Conservation (phyloP, 2,888 invertebrate species). For the Troides helena region DNA sequence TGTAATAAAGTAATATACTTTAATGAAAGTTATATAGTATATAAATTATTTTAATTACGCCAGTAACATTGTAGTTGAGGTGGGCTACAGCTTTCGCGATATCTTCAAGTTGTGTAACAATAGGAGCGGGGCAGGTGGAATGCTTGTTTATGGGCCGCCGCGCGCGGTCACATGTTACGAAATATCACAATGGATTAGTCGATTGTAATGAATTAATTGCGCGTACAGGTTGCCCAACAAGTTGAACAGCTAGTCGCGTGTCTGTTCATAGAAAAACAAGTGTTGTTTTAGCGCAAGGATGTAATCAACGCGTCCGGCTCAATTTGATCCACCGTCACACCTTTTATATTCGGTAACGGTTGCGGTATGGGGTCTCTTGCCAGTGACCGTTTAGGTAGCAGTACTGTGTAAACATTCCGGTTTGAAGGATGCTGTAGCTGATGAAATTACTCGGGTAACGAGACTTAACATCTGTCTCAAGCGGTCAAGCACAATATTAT, state of each 20-base stretch:
- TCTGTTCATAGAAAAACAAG: slow-evolving; percentile 1
- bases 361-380: too few relatives aligned
- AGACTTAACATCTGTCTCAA: too few relatives aligned
- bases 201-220: slow-evolving; percentile 28
- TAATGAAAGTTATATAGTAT: not conserved
- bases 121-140: slow-evolving; percentile 31
- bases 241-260: slow-evolving; percentile 8
- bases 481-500: too few relatives aligned
- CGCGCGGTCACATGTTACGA: slow-evolving; percentile 26
- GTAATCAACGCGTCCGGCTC: not conserved
- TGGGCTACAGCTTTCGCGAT: slow-evolving; percentile 26
- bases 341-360: not conserved
- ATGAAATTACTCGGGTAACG: too few relatives aligned
- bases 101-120: slow-evolving; percentile 34
- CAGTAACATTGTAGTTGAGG: not conserved
- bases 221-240: slow-evolving; percentile 16
- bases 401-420: too few relatives aligned
- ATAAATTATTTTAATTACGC: not conserved
- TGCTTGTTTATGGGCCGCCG: slow-evolving; percentile 30
- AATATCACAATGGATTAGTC: slow-evolving; percentile 29
- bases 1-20: not conserved
- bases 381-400: too few relatives aligned
- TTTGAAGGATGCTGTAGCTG: too few relatives aligned
- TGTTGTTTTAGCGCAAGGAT: not conserved
- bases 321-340: not conserved